Percentiles rank a stretch among this genome's conserved stretches.
Evolutionary conservation across 2,113 vertebrate species (phyloP).

Genomic region (Ceyx margarethae): DNA sequence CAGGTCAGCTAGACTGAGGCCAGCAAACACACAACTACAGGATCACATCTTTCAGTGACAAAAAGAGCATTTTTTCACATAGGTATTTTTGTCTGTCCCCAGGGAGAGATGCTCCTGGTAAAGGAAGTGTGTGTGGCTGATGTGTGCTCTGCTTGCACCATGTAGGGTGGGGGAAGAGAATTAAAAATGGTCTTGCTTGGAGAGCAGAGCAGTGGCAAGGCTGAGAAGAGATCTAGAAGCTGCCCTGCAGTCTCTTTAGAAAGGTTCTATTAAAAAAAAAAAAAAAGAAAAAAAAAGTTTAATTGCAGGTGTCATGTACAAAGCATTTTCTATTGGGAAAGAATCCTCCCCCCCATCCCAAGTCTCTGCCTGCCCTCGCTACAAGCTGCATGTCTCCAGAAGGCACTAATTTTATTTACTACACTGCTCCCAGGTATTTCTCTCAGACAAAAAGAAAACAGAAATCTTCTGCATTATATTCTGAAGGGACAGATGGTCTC

Average conservation of each 20-base stretch:
- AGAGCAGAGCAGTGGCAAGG: neutral
- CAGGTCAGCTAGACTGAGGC: neutral
- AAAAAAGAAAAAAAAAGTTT: neutral
- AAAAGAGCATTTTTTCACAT: fast-evolving
- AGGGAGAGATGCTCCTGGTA: neutral
- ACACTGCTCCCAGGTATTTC: neutral
- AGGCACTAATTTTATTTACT: neutral
- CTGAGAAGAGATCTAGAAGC: neutral
- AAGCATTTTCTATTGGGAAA: neutral
- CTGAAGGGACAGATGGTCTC: neutral
- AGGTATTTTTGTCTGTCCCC: neutral
- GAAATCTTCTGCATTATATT: neutral
- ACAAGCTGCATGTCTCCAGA: neutral
- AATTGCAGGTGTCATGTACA: neutral
- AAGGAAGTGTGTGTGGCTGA: fast-evolving
- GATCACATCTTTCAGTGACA: neutral
- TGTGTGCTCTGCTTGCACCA: neutral
- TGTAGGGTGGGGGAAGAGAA: neutral
- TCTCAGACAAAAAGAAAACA: neutral
- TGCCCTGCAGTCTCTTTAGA: neutral
- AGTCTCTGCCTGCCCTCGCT: neutral
- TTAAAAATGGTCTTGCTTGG: neutral
- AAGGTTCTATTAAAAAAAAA: neutral
- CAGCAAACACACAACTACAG: neutral
- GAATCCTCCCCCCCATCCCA: neutral